phyloP scores from a whole-genome alignment of 2,113 vertebrate genomes.

The Corydoras sp. region DNA sequence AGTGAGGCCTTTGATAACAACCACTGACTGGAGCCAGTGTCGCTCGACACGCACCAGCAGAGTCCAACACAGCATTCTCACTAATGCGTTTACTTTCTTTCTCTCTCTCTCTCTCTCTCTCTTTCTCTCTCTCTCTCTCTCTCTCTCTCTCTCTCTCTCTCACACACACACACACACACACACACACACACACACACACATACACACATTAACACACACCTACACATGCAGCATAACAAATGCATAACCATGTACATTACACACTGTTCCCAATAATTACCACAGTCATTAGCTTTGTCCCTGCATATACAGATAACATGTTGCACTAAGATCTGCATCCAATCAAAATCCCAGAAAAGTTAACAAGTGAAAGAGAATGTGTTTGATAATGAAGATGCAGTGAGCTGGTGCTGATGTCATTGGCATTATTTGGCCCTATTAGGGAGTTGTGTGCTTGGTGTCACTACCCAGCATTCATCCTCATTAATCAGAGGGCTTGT shows the following conservation, averaged over 20 bases:
- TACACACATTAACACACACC: not conserved
- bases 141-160: not conserved
- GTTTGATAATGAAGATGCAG: slow-evolving; percentile 39
- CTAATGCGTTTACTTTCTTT: not conserved
- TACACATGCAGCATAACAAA: slow-evolving; percentile 11
- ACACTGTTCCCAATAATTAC: slow-evolving; percentile 10
- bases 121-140: not conserved
- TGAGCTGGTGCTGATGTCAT: slow-evolving; percentile 37
- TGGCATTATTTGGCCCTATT: slow-evolving; percentile 37
- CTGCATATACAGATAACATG: slow-evolving; percentile 19
- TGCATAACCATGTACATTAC: slow-evolving; percentile 15
- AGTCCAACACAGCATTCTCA: slow-evolving; percentile 24
- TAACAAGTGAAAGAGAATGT: slow-evolving; percentile 6
- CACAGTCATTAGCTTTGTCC: slow-evolving; percentile 22
- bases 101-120: slow-evolving; percentile 9
- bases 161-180: not conserved
- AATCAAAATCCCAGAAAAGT: not conserved
- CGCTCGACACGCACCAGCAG: slow-evolving; percentile 34
- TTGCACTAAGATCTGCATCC: not conserved
- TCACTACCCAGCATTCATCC: slow-evolving; percentile 35
- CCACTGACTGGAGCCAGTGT: slow-evolving; percentile 38
- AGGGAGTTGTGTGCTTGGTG: slow-evolving; percentile 32
- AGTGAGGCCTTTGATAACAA: slow-evolving; percentile 44
- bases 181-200: not conserved
- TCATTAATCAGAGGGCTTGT: slow-evolving; percentile 40